Evolutionary conservation across 2,888 invertebrate genomes (phyloP).

Genomic region (Molanna angustata): DNA sequence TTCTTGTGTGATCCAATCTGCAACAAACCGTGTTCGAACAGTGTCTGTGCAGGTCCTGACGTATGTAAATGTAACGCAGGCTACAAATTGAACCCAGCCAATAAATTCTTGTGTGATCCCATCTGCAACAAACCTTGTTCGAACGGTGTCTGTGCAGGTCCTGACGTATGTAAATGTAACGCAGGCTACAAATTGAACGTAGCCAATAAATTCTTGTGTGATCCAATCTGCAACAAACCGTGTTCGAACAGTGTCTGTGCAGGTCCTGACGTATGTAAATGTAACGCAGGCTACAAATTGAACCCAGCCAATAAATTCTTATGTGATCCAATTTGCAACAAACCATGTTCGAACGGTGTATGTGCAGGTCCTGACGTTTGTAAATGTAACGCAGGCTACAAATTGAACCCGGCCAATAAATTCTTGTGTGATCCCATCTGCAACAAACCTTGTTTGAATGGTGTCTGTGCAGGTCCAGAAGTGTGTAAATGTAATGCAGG

Average conservation of each 20-base stretch:
- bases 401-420: too few relatives aligned
- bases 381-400: too few relatives aligned
- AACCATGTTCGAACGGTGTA: too few relatives aligned
- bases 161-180: constrained; percentile 34
- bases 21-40: background rate
- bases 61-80: background rate
- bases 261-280: constrained; percentile 34
- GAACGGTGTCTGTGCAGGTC: constrained; percentile 32
- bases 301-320: background rate
- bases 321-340: too few relatives aligned
- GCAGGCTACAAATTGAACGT: constrained; percentile 22
- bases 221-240: constrained; percentile 33
- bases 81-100: background rate
- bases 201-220: constrained; percentile 20
- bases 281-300: constrained; percentile 31
- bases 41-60: background rate
- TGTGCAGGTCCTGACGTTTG: constrained; percentile 1
- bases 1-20: constrained; percentile 1
- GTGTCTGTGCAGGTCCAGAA: too few relatives aligned
- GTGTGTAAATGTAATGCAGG: constrained; percentile 9
- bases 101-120: background rate
- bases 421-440: too few relatives aligned
- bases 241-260: constrained; percentile 35
- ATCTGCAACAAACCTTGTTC: background rate
- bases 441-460: too few relatives aligned